Conservation (phyloP, 2,888 invertebrate genomes). For the Agrotis ipsilon region DNA sequence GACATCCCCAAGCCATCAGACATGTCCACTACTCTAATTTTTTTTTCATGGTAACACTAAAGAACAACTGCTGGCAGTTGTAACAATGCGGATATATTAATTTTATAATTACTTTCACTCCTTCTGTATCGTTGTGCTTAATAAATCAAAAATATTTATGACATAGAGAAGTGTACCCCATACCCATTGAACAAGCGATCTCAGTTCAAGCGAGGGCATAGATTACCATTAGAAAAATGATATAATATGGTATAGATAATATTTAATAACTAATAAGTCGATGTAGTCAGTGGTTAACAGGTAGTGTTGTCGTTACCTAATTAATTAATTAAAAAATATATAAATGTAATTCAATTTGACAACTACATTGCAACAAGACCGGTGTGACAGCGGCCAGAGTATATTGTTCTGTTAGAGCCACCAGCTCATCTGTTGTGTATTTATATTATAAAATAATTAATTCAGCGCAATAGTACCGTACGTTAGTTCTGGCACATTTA, state of each 20-base stretch:
- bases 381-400: constrained; percentile 70
- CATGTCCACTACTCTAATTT: constrained; percentile 5
- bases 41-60: constrained; percentile 64
- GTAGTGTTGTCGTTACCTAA: constrained; percentile 89
- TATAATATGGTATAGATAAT: constrained; percentile 86
- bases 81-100: constrained; percentile 54
- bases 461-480: constrained; percentile 75
- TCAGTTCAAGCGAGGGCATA: constrained; percentile 78
- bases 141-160: constrained; percentile 57
- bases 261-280: constrained; percentile 87
- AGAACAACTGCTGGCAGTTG: constrained; percentile 80
- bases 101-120: constrained; percentile 47
- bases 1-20: constrained; percentile 15
- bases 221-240: constrained; percentile 80
- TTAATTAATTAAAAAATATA: constrained; percentile 66
- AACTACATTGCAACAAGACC: constrained; percentile 79
- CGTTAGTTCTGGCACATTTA: constrained; percentile 76
- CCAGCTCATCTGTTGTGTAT: constrained; percentile 85
- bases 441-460: constrained; percentile 75
- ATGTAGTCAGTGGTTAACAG: constrained; percentile 89
- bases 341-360: constrained; percentile 79
- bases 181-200: constrained; percentile 67
- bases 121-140: constrained; percentile 53
- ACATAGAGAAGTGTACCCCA: constrained; percentile 41
- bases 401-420: constrained; percentile 68